Conservation (phyloP, 2,113 vertebrate genomes). For the Stegostoma tigrinum region DNA sequence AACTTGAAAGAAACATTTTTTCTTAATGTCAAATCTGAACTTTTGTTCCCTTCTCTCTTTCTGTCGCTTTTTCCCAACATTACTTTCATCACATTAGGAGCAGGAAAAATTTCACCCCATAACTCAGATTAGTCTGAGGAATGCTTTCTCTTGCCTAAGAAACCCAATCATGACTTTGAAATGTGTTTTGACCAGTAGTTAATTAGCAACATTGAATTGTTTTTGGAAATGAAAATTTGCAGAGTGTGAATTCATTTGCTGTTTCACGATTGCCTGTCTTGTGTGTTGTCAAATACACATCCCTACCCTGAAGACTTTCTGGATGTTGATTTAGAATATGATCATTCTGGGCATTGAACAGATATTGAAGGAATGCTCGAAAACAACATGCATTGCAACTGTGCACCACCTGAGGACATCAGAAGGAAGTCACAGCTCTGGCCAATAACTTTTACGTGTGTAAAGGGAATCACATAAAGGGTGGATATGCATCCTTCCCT, state of each 20-base stretch:
- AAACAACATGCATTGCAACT: neutral
- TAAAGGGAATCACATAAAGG: neutral
- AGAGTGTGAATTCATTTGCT: neutral
- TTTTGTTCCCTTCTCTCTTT: no score
- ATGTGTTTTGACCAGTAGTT: neutral
- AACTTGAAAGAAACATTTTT: no score
- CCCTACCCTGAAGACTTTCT: neutral
- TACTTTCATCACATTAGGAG: no score
- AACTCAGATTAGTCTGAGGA: neutral
- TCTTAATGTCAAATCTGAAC: no score
- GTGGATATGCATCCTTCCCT: neutral
- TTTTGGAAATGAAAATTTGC: neutral
- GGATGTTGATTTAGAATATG: conserved; percentile 1
- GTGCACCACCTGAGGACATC: neutral
- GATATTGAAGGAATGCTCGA: neutral
- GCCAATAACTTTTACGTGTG: neutral
- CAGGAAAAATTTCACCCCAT: no score
- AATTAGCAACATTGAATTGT: neutral
- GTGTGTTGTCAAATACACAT: neutral
- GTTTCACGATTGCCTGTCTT: neutral
- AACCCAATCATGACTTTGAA: neutral
- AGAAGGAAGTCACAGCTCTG: neutral
- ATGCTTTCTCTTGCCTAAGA: neutral
- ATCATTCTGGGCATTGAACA: neutral
- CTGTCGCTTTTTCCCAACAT: no score